Base-by-base conservation (phyloP, 2,113 vertebrate genomes). In the Hassar affinis region DNA sequence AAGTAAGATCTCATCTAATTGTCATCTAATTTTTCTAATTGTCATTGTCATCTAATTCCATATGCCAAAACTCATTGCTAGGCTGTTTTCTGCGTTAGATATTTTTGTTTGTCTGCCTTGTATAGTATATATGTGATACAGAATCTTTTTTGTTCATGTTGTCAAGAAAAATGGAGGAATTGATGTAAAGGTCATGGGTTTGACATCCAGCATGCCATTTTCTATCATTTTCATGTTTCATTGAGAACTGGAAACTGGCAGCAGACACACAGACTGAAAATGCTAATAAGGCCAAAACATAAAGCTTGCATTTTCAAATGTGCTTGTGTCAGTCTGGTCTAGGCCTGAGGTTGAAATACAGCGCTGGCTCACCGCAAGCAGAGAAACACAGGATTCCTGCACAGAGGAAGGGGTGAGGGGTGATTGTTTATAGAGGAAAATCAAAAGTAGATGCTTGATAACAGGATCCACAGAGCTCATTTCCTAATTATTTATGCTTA, bases 381-480 rank as follows among this genome's bases (percentile, higher is more conserved):
- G 81, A 87, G 79, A 86, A 89, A 87, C 86, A 89, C 87, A 87
- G 87, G 87, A 89, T 92, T 90, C 84, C 86, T 87, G 88, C 88
- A 87, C 47, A 62, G 75, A 84, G 77, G 79, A 83, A 71, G 76
- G 82, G 61, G 38, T 64, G 77, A 76, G 84, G 85, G 77, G 61
- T 83, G 57, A 54, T 75, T 54, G 47, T 42, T 78, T 64, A 52
- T 75, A 75, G 57, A 47, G 83, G 85, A 61, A 84, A 77, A 77
- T 68, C 81, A 79, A 54, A 74, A 56, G 69, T 56, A 57, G 33
- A 22, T 33, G 25, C 1, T 79, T 62, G 10, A 71, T n/a, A 52
- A n/a, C 33, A 69, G 79, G 22, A 81, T 72, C 9, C 10, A 51
- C 57, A 61, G 9, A 81, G 42, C 54, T 22, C 15, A 11, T 82